Percentiles rank a stretch among this genome's conserved stretches.
phyloP scores from a whole-genome alignment of 2,888 invertebrate genomes.

The Phasia obesa region DNA sequence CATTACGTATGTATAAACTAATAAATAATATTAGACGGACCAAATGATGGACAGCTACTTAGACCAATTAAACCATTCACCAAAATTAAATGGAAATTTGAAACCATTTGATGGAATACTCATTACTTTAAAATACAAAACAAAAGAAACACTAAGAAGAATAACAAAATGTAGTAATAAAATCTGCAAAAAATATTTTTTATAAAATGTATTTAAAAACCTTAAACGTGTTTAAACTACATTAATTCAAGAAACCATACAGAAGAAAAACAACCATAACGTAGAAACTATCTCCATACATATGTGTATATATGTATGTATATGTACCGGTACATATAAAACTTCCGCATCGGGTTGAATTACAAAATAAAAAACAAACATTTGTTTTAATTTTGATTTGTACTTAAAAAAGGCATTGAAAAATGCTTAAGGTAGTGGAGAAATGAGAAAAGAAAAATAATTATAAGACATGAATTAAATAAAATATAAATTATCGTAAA shows the following conservation, averaged over 20 bases:
- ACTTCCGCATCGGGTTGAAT: slow-evolving; percentile 69
- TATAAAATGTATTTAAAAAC: slow-evolving; percentile 8
- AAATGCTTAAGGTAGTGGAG: slow-evolving; percentile 5
- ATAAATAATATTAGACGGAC: slow-evolving; percentile 2
- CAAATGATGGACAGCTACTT: slow-evolving; percentile 19
- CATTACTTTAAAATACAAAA: slow-evolving; percentile 13
- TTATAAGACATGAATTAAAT: background rate
- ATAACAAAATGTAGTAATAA: background rate
- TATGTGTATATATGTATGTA: no score
- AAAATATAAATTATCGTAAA: no score
- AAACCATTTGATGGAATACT: slow-evolving; percentile 43
- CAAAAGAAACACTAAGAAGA: slow-evolving; percentile 2
- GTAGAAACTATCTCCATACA: slow-evolving; percentile 42
- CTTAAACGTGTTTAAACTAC: slow-evolving; percentile 54
- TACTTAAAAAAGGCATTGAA: slow-evolving; percentile 42
- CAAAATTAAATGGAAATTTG: slow-evolving; percentile 62
- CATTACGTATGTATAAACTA: background rate
- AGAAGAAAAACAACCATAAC: slow-evolving; percentile 36
- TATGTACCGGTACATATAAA: no score
- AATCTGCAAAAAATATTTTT: background rate
- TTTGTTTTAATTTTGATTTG: slow-evolving; percentile 7
- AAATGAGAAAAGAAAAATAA: slow-evolving; percentile 5
- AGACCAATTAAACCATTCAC: slow-evolving; percentile 53
- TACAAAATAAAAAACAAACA: slow-evolving; percentile 38
- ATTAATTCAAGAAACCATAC: slow-evolving; percentile 48